Conservation (phyloP, 2,113 vertebrate genomes). For the Cisticola juncidis region DNA sequence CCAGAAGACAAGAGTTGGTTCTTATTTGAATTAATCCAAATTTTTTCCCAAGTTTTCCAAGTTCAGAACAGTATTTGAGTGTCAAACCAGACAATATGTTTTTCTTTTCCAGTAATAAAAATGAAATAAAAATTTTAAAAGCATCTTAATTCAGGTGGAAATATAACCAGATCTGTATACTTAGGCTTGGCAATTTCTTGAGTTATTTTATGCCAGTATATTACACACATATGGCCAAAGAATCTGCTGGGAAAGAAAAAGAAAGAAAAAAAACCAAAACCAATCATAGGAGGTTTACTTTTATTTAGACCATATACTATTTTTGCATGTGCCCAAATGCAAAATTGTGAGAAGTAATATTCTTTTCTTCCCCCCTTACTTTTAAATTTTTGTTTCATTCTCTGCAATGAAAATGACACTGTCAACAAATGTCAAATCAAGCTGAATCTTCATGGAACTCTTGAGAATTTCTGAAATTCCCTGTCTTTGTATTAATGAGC, state of each 20-base stretch:
- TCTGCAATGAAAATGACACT: not conserved
- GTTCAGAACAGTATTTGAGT: not conserved
- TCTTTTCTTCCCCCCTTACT: fast-evolving
- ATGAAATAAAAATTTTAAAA: not conserved
- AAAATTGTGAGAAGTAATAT: not conserved
- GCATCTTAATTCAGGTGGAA: not conserved
- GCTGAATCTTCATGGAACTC: not conserved
- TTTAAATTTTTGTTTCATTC: not conserved
- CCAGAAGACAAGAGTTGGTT: not conserved
- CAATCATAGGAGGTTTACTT: not conserved
- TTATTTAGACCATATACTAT: not conserved
- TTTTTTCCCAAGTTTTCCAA: not conserved
- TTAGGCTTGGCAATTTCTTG: not conserved
- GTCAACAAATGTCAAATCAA: constrained; percentile 4
- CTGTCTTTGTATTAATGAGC: not conserved
- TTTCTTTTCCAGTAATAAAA: not conserved
- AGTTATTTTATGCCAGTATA: not conserved
- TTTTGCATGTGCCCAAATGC: not conserved
- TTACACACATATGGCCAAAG: not conserved
- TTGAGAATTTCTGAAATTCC: constrained; percentile 8
- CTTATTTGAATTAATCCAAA: not conserved
- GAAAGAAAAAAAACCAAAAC: not conserved
- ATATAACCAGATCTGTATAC: not conserved
- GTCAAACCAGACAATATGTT: not conserved
- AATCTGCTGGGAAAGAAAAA: not conserved